These are phyloP conservation scores for Arrhopalites spinosus DNA, from an alignment of 2,888 invertebrate genomes.

Conservation along the genomic window DNA sequence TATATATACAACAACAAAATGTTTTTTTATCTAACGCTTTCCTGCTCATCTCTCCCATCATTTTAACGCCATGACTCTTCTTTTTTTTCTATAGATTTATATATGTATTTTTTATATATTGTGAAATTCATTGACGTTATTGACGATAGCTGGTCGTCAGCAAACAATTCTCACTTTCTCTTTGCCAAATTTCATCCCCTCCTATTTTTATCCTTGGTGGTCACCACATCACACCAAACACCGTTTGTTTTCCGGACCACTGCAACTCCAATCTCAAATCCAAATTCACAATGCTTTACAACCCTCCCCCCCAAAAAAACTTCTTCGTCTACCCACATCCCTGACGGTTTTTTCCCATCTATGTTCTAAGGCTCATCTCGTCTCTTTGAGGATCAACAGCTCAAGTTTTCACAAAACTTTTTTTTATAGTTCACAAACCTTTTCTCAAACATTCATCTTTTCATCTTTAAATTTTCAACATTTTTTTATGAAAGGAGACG, in stretches of 20 bases:
- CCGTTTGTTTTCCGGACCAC: conserved; percentile 14
- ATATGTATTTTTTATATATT: neutral
- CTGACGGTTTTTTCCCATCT: neutral
- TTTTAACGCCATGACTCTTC: no score
- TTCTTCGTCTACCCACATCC: neutral
- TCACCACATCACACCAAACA: conserved; percentile 23
- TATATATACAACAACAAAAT: no score
- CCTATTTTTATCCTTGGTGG: neutral
- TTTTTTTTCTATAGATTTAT: no score
- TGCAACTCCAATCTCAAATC: conserved; percentile 13
- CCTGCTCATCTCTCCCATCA: no score
- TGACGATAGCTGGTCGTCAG: neutral
- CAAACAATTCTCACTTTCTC: conserved; percentile 18
- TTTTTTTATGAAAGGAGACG: neutral
- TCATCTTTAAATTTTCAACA: no score
- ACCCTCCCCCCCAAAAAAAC: neutral
- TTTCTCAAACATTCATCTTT: no score
- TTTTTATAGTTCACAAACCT: no score
- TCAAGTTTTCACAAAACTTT: no score
- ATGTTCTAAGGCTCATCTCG: no score
- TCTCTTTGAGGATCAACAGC: no score
- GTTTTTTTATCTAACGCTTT: no score
- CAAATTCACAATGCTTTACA: neutral
- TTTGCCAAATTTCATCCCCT: neutral
- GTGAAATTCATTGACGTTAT: neutral